Evolutionary conservation across 2,888 invertebrate genomes (phyloP).

Genomic region (Acanthosepion esculentum): DNA sequence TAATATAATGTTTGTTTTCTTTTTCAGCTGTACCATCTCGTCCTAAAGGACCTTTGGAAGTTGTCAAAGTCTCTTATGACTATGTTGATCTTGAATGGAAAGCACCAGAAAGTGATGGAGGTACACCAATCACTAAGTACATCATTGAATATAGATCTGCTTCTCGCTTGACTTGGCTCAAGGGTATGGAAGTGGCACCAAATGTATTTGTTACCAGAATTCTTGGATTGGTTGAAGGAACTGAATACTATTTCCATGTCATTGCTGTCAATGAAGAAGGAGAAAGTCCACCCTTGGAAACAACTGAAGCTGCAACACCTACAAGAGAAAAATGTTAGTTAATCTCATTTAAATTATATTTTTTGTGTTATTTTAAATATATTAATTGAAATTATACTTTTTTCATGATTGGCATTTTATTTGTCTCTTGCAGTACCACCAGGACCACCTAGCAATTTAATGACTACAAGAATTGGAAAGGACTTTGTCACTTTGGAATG

Average conservation of each 20-base stretch:
- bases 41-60: conserved; percentile 55
- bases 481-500: conserved; percentile 60
- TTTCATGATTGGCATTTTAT: neutral
- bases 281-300: conserved; percentile 81
- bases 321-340: conserved; percentile 55
- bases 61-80: conserved; percentile 56
- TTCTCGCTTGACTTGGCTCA: conserved; percentile 49
- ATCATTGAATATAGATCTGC: conserved; percentile 79
- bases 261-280: conserved; percentile 90
- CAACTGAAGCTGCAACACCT: conserved; percentile 54
- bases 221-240: conserved; percentile 82
- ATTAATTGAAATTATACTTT: neutral
- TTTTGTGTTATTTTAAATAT: neutral
- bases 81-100: conserved; percentile 67
- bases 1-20: neutral
- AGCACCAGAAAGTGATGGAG: conserved; percentile 65
- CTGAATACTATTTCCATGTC: conserved; percentile 89
- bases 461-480: conserved; percentile 57
- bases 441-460: conserved; percentile 59
- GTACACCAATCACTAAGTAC: conserved; percentile 64
- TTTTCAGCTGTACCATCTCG: conserved; percentile 60
- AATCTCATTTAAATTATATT: neutral
- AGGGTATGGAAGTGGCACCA: conserved; percentile 56
- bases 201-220: conserved; percentile 72
- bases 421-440: conserved; percentile 68